Evolutionary conservation across 2,113 vertebrate species (phyloP).

Genomic region (Butorides virescens): DNA sequence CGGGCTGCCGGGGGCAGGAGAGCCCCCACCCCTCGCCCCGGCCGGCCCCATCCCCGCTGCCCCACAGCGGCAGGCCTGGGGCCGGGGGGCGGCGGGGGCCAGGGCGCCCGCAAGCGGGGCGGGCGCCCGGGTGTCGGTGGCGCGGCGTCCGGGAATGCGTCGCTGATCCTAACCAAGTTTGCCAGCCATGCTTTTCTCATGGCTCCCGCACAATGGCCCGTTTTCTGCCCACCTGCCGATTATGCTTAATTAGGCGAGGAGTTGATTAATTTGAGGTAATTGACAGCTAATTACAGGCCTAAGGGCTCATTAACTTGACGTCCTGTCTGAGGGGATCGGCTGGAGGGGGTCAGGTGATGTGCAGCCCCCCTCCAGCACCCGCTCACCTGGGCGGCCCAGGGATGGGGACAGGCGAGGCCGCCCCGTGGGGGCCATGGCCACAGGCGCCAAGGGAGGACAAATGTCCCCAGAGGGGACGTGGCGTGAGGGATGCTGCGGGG

Average conservation of each 20-base stretch:
- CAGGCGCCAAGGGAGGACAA: accelerated
- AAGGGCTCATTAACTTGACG: slow-evolving; percentile 92
- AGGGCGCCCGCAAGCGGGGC: neutral
- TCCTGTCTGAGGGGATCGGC: slow-evolving; percentile 83
- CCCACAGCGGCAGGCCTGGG: neutral
- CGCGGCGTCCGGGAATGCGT: slow-evolving; percentile 70
- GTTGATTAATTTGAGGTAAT: slow-evolving; percentile 99
- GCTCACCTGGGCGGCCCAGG: slow-evolving; percentile 25
- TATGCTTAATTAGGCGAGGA: slow-evolving; percentile 99
- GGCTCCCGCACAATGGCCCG: slow-evolving; percentile 85
- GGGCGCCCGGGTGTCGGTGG: slow-evolving; percentile 51
- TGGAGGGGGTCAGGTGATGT: slow-evolving; percentile 81
- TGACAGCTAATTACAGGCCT: slow-evolving; percentile 98
- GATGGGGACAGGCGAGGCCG: neutral
- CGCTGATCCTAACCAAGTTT: slow-evolving; percentile 87
- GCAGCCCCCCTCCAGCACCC: neutral
- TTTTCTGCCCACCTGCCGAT: slow-evolving; percentile 92
- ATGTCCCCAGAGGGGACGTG: accelerated
- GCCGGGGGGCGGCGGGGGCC: neutral
- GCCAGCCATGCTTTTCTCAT: slow-evolving; percentile 93
- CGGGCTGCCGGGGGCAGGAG: neutral
- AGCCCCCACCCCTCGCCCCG: neutral
- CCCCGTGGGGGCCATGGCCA: neutral
- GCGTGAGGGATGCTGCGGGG: neutral
- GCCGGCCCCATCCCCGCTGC: neutral